Base-by-base conservation (phyloP, 2,888 invertebrate genomes). In the Drosophila colorata region DNA sequence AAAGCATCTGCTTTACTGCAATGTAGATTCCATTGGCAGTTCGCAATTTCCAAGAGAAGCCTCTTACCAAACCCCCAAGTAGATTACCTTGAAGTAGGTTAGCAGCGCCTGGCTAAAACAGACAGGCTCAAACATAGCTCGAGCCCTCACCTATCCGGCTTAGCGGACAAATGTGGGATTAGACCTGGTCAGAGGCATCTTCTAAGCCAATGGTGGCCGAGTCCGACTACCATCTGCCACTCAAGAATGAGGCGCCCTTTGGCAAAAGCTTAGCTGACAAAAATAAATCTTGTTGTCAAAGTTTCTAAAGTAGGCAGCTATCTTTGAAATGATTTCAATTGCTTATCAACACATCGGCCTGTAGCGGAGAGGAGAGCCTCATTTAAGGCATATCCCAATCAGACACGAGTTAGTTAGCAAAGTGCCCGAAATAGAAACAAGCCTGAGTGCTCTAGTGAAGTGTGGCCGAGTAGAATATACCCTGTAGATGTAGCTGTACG, bases 71-170 rank as follows among this genome's bases (percentile, higher is more conserved):
- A 25, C 7, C n/a, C n/a, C n/a, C n/a, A n/a, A n/a, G n/a, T n/a
- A n/a, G n/a, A n/a, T n/a, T n/a, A n/a, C n/a, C n/a, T n/a, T n/a
- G n/a, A 20, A 20, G 28, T 2, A 72, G 11, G 78, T 90, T 2
- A 87, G 88, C 37, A 58, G 51, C 14, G 94, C 94, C 0, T 94
- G 94, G 74, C 90, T 94, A 8, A 14, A 35, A 35, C 7, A 25
- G 0, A 7, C 7, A 0, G 7, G 7, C 25, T 25, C 25, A 6
- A 25, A 25, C 25, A 25, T 25, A 35, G 2, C 3, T 4, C n/a
- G n/a, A n/a, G n/a, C n/a, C n/a, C n/a, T n/a, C n/a, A n/a, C n/a
- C n/a, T 28, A 7, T 0, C 7, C 25, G 5, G 20, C 20, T 20
- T 20, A 4, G 20, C 20, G 20, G 20, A 4, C 20, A 20, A 20